Conservation (phyloP, 2,113 vertebrate species). For the Alosa alosa region DNA sequence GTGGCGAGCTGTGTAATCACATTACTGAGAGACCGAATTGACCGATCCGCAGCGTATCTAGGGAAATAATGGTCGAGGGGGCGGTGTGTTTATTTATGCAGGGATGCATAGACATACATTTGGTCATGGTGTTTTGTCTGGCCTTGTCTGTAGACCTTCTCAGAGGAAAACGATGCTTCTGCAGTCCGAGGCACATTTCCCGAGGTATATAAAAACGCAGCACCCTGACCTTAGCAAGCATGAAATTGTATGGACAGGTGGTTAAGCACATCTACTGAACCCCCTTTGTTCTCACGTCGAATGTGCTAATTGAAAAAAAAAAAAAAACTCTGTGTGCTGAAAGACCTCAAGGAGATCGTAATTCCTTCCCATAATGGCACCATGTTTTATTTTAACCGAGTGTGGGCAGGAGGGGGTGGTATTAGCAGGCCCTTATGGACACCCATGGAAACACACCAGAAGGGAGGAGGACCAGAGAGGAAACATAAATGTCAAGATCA, state of each 20-base stretch:
- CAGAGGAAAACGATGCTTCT: neutral
- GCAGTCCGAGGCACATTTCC: neutral
- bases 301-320: neutral
- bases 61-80: constrained; percentile 45
- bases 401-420: constrained; percentile 15
- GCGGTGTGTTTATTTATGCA: constrained; percentile 36
- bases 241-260: constrained; percentile 21
- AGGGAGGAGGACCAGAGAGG: constrained; percentile 29
- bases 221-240: neutral
- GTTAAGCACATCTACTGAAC: neutral
- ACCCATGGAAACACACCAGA: constrained; percentile 41
- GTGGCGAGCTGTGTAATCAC: constrained; percentile 56
- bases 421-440: constrained; percentile 31
- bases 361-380: constrained; percentile 20
- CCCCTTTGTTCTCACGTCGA: neutral
- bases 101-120: neutral
- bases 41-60: constrained; percentile 45
- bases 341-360: constrained; percentile 34
- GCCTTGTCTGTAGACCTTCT: neutral
- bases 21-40: constrained; percentile 49
- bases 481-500: constrained; percentile 41
- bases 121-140: neutral
- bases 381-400: constrained; percentile 22
- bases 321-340: neutral
- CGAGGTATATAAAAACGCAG: neutral